Evolutionary conservation across 2,797 vertebrate species (phyloP), one percentile per base, ranked within the genome.

Genomic region (Meda fulgida): DNA sequence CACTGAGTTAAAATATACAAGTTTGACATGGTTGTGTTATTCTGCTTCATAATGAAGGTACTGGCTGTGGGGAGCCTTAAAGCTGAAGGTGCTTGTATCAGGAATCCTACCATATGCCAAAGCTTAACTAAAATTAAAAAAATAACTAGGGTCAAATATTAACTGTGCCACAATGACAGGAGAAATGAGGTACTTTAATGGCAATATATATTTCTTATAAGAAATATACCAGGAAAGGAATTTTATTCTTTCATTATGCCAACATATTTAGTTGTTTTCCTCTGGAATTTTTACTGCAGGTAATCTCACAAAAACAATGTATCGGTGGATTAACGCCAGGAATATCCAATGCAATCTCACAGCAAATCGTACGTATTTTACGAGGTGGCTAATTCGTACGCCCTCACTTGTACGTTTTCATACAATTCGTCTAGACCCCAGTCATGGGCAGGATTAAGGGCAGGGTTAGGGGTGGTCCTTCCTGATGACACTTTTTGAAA

Each of bases 1-100:
- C 18, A 36, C 72, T 19, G 67, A 78, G 71, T 77, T 84, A 84
- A 88, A 76, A n/a, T 72, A 84, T 78, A 84, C 65, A 88, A 34
- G 26, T 78, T 63, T 78, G 76, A 60, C 55, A 78, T 5, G 18
- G 53, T 36, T 38, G 8, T 66, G 60, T 67, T 67, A 18, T 55
- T 40, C 66, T 81, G 34, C 51, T 31, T 71, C 65, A 78, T 78
- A 29, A 78, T 63, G 9, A 40, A 78, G 36, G 23, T 60, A 4
- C 7, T 60, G n/a, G n/a, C 55, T 60, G 16, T 29, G 8, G 36
- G 7, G 23, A 60, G 8, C 23, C 36, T 60, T 40, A 60, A 40
- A 58, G 53, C 23, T 40, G n/a, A n/a, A 63, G 36, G 55, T 78
- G 76, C 7, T 23, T 11, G 14, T 40, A 55, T 78, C 53, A 40